Conservation (phyloP, 2,888 invertebrate species). For the Esperia sulphurella region DNA sequence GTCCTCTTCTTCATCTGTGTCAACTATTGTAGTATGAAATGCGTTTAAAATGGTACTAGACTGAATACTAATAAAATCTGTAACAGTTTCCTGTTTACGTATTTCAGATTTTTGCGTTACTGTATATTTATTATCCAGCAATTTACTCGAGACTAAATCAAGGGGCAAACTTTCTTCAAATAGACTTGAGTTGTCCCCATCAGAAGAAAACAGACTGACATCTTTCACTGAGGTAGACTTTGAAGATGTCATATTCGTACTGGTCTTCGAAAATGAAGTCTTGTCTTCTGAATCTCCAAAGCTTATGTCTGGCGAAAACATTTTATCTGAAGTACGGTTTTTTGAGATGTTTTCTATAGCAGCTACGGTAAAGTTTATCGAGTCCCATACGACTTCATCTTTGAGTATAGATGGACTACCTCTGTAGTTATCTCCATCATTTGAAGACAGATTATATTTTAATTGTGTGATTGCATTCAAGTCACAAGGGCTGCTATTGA, state of each 20-base stretch:
- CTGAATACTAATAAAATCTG: conserved; percentile 34
- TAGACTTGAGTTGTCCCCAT: conserved; percentile 73
- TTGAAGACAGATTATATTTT: not conserved
- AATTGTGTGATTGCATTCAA: not conserved
- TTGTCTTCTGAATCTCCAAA: conserved; percentile 45
- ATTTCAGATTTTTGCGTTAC: conserved; percentile 12
- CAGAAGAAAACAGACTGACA: conserved; percentile 64
- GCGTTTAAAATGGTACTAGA: conserved; percentile 49
- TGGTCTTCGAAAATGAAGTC: conserved; percentile 15
- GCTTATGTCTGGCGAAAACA: conserved; percentile 58
- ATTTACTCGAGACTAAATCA: conserved; percentile 69
- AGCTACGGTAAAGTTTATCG: conserved; percentile 53
- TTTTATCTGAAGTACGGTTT: conserved; percentile 34
- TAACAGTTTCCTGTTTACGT: conserved; percentile 20
- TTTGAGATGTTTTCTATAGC: conserved; percentile 50
- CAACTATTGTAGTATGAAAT: conserved; percentile 47
- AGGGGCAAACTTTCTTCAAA: conserved; percentile 80
- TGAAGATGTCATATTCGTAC: conserved; percentile 15
- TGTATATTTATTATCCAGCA: conserved; percentile 52
- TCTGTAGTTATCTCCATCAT: not conserved
- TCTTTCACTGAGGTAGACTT: conserved; percentile 45
- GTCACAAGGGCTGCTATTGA: not conserved
- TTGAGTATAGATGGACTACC: conserved; percentile 17
- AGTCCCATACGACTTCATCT: conserved; percentile 59
- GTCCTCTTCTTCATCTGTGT: conserved; percentile 51